Base-by-base conservation (phyloP, 2,888 invertebrate genomes). In the Drosophila sordidapex region DNA sequence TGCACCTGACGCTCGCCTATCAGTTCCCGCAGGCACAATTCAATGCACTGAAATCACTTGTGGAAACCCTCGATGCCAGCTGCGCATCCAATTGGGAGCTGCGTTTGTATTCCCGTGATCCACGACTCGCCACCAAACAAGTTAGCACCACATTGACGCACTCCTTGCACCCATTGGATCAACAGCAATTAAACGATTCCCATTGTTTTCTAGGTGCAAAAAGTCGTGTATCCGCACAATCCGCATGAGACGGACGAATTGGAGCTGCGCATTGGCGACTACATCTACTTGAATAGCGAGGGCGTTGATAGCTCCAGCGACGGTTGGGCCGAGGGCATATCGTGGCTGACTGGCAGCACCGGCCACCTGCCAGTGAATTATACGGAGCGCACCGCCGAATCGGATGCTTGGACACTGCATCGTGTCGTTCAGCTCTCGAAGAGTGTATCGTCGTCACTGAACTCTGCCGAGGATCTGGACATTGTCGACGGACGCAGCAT, bases 371-470 rank as follows among this genome's bases (percentile, higher is more conserved):
- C 98, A 0, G 95, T 96, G 53, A 96, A 96, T 91, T 97, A 97
- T 88, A 97, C 97, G 0, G 95, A 96, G 90, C 95, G 96, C 52
- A 97, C 97, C 0, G 96, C 97, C 0, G 98, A 98, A 92, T 97
- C 97, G 0, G 97, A 98, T 93, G 96, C 97, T 5, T 98, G 98
- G 98, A 98, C 98, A 18, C 92, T 98, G 60, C 98, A 98, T 87
- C 95, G 95, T 62, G 95, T 96, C 54, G 94, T 96, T 25, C 94
- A 95, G 2, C 92, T 96, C 25, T 92, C 93, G 13, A 91, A 93
- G 91, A 85, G 93, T 54, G 86, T 91, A 57, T 91, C 93, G 13
- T 92, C 93, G 13, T 93, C 93, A n/a, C 78, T 93, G 31, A 91
- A 91, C 36, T 93, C 93, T 11, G 91, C 90, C 46, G 93, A 93